phyloP scores from a whole-genome alignment of 2,888 invertebrate genomes.

The Thera britannica region DNA sequence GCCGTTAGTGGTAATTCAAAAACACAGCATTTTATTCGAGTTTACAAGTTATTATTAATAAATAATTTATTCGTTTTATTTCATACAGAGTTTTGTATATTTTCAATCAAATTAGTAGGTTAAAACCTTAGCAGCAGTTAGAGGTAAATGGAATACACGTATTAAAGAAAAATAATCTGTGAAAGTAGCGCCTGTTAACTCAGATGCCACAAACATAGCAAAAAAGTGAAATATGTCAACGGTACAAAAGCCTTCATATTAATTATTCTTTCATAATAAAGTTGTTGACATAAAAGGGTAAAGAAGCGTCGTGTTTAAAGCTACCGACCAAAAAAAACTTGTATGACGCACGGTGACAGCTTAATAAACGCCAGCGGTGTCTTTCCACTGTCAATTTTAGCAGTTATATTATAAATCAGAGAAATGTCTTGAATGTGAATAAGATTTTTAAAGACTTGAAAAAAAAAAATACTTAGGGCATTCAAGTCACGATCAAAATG shows the following conservation, averaged over 20 bases:
- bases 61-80: no score
- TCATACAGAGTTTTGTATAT: no score
- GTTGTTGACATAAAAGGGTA: background rate
- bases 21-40: no score
- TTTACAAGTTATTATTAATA: no score
- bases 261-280: slow-evolving; percentile 3
- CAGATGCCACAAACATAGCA: background rate
- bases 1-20: no score
- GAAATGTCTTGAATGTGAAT: slow-evolving; percentile 9
- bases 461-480: background rate
- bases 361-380: slow-evolving; percentile 35
- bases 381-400: slow-evolving; percentile 7
- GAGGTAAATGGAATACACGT: no score
- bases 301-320: background rate
- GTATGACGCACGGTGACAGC: slow-evolving; percentile 39
- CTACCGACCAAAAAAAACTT: background rate
- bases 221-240: background rate
- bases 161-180: no score
- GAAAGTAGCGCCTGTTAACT: background rate
- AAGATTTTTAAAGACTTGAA: background rate
- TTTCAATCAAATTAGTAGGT: no score
- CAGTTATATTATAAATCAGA: slow-evolving; percentile 10
- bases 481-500: slow-evolving; percentile 1
- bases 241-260: background rate
- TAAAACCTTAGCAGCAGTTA: no score